Conservation (phyloP, 2,888 invertebrate genomes). For the Callosobruchus maculatus region DNA sequence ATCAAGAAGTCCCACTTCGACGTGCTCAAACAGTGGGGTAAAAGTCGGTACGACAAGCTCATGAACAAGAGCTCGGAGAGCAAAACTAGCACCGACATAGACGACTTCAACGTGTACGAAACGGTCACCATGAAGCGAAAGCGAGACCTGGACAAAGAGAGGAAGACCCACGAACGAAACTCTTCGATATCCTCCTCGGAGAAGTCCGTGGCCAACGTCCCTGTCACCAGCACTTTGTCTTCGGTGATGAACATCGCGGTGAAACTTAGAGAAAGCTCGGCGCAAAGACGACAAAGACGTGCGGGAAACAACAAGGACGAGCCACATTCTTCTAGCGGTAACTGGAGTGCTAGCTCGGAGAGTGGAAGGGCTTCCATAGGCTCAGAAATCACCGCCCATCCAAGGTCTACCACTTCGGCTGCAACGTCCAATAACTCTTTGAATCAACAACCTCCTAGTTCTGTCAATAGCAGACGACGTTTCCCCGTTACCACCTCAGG, state of each 20-base stretch:
- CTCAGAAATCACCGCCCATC: constrained; percentile 73
- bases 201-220: constrained; percentile 61
- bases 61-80: constrained; percentile 63
- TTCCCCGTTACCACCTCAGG: constrained; percentile 67
- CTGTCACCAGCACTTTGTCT: constrained; percentile 53
- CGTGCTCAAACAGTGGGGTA: constrained; percentile 81
- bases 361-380: constrained; percentile 83
- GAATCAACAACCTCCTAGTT: constrained; percentile 63
- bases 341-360: constrained; percentile 93
- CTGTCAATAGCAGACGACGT: constrained; percentile 65
- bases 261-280: constrained; percentile 72
- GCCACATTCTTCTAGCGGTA: constrained; percentile 86
- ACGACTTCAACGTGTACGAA: constrained; percentile 65
- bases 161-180: constrained; percentile 73
- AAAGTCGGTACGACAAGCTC: constrained; percentile 70
- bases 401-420: constrained; percentile 66
- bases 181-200: constrained; percentile 70
- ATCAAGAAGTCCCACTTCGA: constrained; percentile 70
- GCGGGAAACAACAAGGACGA: constrained; percentile 69
- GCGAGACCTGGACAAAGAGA: constrained; percentile 59
- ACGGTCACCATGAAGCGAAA: constrained; percentile 59
- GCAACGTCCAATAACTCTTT: constrained; percentile 68
- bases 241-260: constrained; percentile 62
- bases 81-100: constrained; percentile 46
- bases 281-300: constrained; percentile 66